phyloP scores from a whole-genome alignment of 2,888 invertebrate species.

The Drosophila vallismaia region DNA sequence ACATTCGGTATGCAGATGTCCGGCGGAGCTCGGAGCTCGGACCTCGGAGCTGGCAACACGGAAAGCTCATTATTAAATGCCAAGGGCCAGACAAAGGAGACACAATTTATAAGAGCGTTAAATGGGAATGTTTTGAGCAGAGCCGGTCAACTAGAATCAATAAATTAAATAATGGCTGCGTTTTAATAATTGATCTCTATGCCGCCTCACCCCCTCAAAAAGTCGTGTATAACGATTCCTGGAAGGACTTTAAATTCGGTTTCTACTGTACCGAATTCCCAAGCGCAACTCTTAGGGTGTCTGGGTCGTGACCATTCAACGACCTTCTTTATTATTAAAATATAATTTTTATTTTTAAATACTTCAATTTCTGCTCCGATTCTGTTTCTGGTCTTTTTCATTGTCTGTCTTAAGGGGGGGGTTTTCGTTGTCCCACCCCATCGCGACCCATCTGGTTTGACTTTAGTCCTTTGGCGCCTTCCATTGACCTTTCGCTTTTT shows the following conservation, averaged over 20 bases:
- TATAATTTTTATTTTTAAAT: conserved; percentile 47
- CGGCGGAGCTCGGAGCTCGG: conserved; percentile 25
- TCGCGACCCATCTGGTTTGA: conserved; percentile 17
- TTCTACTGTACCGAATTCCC: background rate
- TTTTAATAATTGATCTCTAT: conserved; percentile 40
- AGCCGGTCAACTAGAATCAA: conserved; percentile 20
- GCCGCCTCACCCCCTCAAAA: background rate
- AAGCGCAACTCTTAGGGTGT: background rate
- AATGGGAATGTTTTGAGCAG: conserved; percentile 38
- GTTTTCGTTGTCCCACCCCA: background rate
- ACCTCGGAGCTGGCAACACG: conserved; percentile 30
- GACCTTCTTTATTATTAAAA: conserved; percentile 45
- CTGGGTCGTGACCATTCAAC: conserved; percentile 1
- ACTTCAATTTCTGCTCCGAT: conserved; percentile 35
- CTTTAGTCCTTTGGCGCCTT: conserved; percentile 52
- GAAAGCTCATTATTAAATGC: conserved; percentile 48
- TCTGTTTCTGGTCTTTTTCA: conserved; percentile 9
- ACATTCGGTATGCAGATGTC: conserved; percentile 29
- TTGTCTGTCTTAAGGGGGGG: conserved; percentile 9
- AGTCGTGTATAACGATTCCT: background rate
- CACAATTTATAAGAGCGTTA: conserved; percentile 23
- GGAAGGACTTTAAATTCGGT: background rate
- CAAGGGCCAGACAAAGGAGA: conserved; percentile 44
- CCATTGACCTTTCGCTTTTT: conserved; percentile 46
- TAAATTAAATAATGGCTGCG: conserved; percentile 40